A percentile compares a stretch with the other conserved stretches of the same genome.
Conservation (phyloP, 2,797 vertebrate genomes). For the Arctocebus calabarensis region DNA sequence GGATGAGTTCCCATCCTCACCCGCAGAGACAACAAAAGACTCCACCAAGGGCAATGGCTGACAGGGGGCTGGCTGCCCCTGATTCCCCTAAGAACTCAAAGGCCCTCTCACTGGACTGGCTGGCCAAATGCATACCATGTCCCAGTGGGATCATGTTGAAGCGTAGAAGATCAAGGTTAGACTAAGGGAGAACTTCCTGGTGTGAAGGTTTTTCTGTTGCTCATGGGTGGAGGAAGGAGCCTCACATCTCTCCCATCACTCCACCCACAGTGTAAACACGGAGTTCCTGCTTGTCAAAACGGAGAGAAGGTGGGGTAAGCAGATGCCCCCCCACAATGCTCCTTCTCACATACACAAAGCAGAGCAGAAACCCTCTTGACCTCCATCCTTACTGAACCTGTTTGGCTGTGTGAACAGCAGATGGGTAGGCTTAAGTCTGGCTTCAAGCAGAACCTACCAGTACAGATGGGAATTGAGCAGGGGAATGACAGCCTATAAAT, state of each 20-base stretch:
- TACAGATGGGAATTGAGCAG: neutral
- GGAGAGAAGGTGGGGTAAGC: conserved; percentile 68
- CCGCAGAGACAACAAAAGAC: conserved; percentile 24
- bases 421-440: neutral
- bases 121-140: neutral
- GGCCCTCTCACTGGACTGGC: neutral
- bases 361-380: conserved; percentile 57
- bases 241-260: conserved; percentile 54
- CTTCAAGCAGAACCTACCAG: neutral
- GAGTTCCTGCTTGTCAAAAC: conserved; percentile 72
- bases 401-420: conserved; percentile 25
- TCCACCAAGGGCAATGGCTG: neutral
- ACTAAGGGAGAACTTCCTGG: conserved; percentile 54
- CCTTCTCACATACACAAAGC: conserved; percentile 41
- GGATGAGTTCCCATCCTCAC: conserved; percentile 15
- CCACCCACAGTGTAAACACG: conserved; percentile 80
- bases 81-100: neutral
- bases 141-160: neutral
- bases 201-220: conserved; percentile 18
- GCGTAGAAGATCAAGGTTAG: neutral
- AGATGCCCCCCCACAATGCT: neutral
- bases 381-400: conserved; percentile 68
- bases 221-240: conserved; percentile 73
- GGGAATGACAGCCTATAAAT: neutral
- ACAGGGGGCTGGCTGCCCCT: neutral